Conservation (phyloP, 2,797 vertebrate species). For the Echiichthys vipera region DNA sequence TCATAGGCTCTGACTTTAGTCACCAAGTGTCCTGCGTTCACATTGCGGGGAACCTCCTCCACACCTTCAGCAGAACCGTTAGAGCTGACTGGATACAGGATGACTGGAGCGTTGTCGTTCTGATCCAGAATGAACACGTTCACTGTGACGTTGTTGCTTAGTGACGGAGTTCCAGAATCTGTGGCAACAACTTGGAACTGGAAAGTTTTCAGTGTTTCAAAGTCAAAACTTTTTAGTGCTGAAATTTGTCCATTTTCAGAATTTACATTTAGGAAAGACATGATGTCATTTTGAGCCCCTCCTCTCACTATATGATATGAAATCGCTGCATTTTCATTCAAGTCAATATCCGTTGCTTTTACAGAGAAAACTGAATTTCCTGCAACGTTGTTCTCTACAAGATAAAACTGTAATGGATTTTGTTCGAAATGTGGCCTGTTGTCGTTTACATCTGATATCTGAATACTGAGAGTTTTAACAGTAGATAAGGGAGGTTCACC, state of each 20-base stretch:
- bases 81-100: no score
- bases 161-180: no score
- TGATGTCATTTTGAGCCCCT: constrained; percentile 6
- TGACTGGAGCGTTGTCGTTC: no score
- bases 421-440: constrained; percentile 72
- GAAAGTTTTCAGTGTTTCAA: constrained; percentile 84
- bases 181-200: no score
- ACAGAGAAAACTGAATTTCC: constrained; percentile 71
- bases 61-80: no score
- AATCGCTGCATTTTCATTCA: constrained; percentile 70
- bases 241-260: constrained; percentile 85
- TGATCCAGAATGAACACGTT: no score
- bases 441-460: constrained; percentile 80
- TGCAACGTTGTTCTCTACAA: constrained; percentile 79
- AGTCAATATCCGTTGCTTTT: constrained; percentile 69
- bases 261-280: constrained; percentile 76
- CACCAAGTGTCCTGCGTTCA: constrained; percentile 53
- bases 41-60: constrained; percentile 49
- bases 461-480: constrained; percentile 57
- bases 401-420: constrained; percentile 66
- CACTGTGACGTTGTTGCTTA: no score
- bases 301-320: constrained; percentile 63
- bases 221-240: constrained; percentile 86
- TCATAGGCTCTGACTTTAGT: constrained; percentile 44
- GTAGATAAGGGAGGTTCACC: constrained; percentile 82